Base-by-base conservation (phyloP, 2,797 vertebrate genomes). In the Potorous gilbertii region DNA sequence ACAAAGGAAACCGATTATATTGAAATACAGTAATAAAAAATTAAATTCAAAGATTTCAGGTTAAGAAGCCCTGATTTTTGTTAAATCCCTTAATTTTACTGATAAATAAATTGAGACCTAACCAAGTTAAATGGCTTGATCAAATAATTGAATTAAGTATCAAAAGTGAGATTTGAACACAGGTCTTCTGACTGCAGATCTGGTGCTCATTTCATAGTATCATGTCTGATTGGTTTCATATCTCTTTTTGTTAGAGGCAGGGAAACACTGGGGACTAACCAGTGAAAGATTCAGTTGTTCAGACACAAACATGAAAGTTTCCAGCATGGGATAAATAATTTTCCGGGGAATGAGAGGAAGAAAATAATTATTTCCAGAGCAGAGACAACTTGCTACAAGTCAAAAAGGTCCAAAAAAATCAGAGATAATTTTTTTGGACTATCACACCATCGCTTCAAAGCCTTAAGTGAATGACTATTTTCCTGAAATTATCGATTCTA, bases 391-490 rank as follows among this genome's bases (percentile, higher is more conserved):
- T 46, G 21, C 40, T 81, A 27, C 18, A 81, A 81, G 40, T 46
- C n/a, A 46, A 40, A 46, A 81, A 81, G 9, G 6, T 81, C 8
- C 34, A 27, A 81, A 74, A 56, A 74, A 46, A 81, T 81, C 40
- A 81, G 74, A 46, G 40, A 81, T 10, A 31, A 40, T 81, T 81
- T 81, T 81, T 21, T 40, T 40, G 66, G 66, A 10, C 91, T 97
- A 95, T 95, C 94, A 93, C 94, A 96, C 94, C 96, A 50, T 34
- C 91, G 96, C 87, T 95, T 97, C 50, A 74, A 34, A 87, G 92
- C n/a, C 31, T 54, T 96, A 97, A 96, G 90, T 97, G 93, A 97
- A 96, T 97, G 97, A 40, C 46, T 92, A 94, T 92, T 92, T 81
- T 14, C 66, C 59, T 90, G 54, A 95, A 96, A 96, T 34, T 96